phyloP scores from a whole-genome alignment of 2,888 invertebrate genomes.

The Andrena dorsata region DNA sequence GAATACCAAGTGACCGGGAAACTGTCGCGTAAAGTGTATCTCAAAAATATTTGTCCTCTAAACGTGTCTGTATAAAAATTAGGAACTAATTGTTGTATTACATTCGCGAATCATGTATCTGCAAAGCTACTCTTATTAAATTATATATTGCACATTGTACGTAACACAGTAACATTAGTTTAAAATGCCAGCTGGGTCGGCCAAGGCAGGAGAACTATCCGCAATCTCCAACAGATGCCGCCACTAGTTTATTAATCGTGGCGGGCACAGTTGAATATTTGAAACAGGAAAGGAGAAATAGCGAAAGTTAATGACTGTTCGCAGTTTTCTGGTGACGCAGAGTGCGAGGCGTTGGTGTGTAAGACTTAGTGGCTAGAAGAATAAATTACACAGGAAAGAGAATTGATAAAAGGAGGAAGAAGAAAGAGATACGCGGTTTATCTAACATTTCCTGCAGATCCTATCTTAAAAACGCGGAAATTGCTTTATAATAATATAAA shows the following conservation, averaged over 20 bases:
- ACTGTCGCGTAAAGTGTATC: constrained; percentile 7
- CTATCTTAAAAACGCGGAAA: no score
- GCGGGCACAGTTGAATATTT: no score
- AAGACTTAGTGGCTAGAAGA: no score
- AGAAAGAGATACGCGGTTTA: no score
- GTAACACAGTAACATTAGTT: constrained; percentile 18
- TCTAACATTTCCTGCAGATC: no score
- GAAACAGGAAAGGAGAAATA: no score
- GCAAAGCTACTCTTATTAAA: background rate
- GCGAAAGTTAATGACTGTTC: background rate
- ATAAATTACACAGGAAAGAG: no score
- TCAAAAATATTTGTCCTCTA: constrained; percentile 11
- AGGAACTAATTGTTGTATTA: constrained; percentile 17
- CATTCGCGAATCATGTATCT: constrained; percentile 11
- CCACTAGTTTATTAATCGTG: background rate
- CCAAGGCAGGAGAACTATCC: background rate
- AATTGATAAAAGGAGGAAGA: no score
- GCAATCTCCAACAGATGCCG: constrained; percentile 7
- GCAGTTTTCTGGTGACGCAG: background rate
- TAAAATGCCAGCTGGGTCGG: constrained; percentile 11
- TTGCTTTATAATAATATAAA: no score
- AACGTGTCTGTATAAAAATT: constrained; percentile 9
- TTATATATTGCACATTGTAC: background rate
- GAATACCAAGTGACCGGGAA: background rate
- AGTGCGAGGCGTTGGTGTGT: no score